A percentile compares a stretch with the other conserved stretches of the same genome.
These are phyloP conservation scores for Delia radicum DNA, from an alignment of 1,140 invertebrate species.

Conservation along the genomic window DNA sequence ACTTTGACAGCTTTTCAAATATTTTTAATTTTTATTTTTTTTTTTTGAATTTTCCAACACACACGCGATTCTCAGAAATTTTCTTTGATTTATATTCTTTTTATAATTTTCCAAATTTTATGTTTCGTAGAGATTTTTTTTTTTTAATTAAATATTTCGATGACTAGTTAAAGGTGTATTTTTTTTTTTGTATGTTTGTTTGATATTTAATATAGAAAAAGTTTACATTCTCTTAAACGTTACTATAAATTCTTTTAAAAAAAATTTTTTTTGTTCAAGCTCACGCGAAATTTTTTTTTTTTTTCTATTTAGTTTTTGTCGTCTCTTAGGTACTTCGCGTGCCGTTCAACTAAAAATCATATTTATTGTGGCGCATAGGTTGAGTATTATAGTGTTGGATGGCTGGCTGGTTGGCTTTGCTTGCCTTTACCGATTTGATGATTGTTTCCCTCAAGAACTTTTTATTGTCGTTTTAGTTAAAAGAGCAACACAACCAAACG, in stretches of 20 bases:
- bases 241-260: no score
- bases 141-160: no score
- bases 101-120: neutral
- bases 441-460: slow-evolving; percentile 4
- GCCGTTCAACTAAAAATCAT: slow-evolving; percentile 23
- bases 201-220: neutral
- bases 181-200: no score
- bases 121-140: neutral
- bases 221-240: neutral
- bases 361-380: slow-evolving; percentile 6
- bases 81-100: no score
- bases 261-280: neutral
- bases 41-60: no score
- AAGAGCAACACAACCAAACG: neutral
- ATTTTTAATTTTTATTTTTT: neutral
- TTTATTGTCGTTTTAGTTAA: neutral
- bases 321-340: slow-evolving; percentile 19
- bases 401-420: neutral
- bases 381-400: neutral
- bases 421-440: neutral
- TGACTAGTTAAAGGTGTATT: neutral
- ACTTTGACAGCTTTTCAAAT: neutral
- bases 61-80: neutral
- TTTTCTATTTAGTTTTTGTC: neutral
- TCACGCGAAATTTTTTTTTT: neutral